A percentile compares a stretch with the other conserved stretches of the same genome.
These are phyloP conservation scores for Rhinatrema bivittatum DNA, from an alignment of 2,797 vertebrate species.

Conservation along the genomic window DNA sequence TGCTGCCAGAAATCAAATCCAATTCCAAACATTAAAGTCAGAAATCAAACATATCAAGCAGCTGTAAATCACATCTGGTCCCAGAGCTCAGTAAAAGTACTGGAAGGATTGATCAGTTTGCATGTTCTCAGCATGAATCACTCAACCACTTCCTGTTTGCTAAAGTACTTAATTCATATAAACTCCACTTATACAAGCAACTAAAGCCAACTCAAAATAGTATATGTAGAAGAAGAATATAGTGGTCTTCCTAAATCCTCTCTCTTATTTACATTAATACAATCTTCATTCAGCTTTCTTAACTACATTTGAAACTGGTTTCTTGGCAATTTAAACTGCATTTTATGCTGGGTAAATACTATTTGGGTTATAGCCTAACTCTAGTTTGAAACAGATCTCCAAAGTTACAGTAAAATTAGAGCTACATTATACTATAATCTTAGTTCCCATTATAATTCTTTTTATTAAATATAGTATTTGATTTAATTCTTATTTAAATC, in stretches of 20 bases:
- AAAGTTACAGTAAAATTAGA: too few relatives aligned
- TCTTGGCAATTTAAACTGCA: too few relatives aligned
- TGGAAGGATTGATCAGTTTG: constrained; percentile 4
- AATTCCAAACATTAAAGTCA: background rate
- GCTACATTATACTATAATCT: too few relatives aligned
- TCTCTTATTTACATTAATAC: background rate
- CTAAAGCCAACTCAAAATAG: background rate
- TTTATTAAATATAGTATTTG: too few relatives aligned
- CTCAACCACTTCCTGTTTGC: constrained; percentile 7
- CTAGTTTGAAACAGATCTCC: too few relatives aligned
- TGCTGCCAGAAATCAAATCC: constrained; percentile 5
- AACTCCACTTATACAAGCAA: background rate
- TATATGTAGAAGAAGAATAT: background rate
- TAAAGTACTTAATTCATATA: background rate
- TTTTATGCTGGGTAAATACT: too few relatives aligned
- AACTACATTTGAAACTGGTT: too few relatives aligned
- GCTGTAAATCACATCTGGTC: constrained; percentile 26
- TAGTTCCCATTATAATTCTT: too few relatives aligned
- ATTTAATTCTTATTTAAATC: too few relatives aligned
- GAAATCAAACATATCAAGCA: constrained; percentile 12
- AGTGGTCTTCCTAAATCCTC: background rate
- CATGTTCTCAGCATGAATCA: constrained; percentile 9
- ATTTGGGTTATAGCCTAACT: too few relatives aligned
- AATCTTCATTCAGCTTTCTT: too few relatives aligned
- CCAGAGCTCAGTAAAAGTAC: constrained; percentile 14